phyloP scores from a whole-genome alignment of 1,140 invertebrate genomes.

The Metopolophium dirhodum region DNA sequence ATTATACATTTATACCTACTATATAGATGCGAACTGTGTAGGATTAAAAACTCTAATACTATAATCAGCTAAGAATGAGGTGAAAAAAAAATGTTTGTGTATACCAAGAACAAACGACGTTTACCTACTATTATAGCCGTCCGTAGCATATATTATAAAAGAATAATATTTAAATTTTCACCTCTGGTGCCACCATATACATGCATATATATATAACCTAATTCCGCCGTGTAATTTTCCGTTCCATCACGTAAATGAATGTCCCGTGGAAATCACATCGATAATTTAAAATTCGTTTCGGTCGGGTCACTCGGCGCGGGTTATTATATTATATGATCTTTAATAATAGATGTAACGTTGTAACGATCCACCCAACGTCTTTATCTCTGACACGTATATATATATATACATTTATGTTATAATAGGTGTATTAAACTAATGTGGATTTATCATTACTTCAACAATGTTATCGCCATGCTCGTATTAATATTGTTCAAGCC shows the following conservation, averaged over 20 bases:
- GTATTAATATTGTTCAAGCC: neutral
- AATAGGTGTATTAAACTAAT: neutral
- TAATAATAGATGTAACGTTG: conserved; percentile 1
- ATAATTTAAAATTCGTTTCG: conserved; percentile 50
- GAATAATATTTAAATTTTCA: conserved; percentile 28
- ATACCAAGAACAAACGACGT: neutral
- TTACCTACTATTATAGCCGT: neutral
- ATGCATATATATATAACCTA: neutral
- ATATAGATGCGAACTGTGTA: neutral
- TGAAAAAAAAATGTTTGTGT: neutral
- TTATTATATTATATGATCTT: conserved; percentile 18
- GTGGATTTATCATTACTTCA: conserved; percentile 10
- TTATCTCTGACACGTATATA: neutral
- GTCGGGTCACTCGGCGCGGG: neutral
- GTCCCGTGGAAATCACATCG: conserved; percentile 26
- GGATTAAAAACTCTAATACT: neutral
- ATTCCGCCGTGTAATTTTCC: conserved; percentile 32
- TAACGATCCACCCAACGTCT: neutral
- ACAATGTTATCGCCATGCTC: neutral
- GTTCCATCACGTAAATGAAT: neutral
- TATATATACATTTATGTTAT: neutral
- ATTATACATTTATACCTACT: no score
- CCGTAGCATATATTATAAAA: neutral
- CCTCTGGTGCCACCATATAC: neutral
- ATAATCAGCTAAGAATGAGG: neutral